These are phyloP conservation scores for Branchipolynoe longqiensis DNA, from an alignment of 2,888 invertebrate species.

Conservation along the genomic window DNA sequence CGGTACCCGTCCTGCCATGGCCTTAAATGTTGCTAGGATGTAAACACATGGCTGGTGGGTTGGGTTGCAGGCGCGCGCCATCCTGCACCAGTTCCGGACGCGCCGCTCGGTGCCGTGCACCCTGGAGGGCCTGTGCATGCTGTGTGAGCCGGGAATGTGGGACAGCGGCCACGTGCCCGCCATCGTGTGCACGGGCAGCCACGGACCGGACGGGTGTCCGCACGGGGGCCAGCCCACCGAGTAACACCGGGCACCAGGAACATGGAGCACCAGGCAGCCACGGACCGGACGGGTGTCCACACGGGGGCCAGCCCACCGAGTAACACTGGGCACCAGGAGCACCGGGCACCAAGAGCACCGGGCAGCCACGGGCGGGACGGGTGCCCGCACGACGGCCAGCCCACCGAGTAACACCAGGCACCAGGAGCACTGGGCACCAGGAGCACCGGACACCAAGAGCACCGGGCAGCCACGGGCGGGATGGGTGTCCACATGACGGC, in stretches of 20 bases:
- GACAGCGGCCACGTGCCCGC: conserved; percentile 94
- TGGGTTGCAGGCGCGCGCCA: conserved; percentile 90
- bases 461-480: no score
- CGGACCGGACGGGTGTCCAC: conserved; percentile 62
- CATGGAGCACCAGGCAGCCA: no score
- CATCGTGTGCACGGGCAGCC: conserved; percentile 86
- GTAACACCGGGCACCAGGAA: no score
- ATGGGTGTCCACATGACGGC: no score
- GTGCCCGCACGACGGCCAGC: conserved; percentile 63
- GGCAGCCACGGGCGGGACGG: conserved; percentile 69
- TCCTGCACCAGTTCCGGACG: conserved; percentile 94
- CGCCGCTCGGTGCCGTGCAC: conserved; percentile 93
- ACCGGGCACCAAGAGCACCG: no score
- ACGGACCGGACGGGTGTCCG: conserved; percentile 63
- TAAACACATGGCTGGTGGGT: no score
- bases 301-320: conserved; percentile 52
- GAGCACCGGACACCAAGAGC: no score
- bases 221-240: conserved; percentile 56
- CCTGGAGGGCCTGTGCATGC: conserved; percentile 91
- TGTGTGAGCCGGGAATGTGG: conserved; percentile 96
- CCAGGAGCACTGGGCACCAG: no score
- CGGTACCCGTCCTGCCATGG: no score
- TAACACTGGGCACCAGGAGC: no score
- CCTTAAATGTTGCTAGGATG: no score
- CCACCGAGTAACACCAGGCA: conserved; percentile 5